Evolutionary conservation across 1,140 invertebrate species (phyloP).

Genomic region (Rhopalosiphum padi): DNA sequence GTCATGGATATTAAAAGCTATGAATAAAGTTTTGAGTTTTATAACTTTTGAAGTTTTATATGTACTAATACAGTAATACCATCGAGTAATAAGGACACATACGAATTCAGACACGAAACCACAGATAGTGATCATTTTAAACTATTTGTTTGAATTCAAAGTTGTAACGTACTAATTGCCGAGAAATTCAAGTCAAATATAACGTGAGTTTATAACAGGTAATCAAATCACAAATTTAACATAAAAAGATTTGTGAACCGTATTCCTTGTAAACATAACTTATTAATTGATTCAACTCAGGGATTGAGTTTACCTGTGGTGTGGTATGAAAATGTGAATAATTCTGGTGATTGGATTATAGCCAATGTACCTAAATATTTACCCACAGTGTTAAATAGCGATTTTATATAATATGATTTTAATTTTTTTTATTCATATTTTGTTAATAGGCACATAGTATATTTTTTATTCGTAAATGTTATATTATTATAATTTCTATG

Average conservation of each 20-base stretch:
- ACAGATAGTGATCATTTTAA: background rate
- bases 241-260: background rate
- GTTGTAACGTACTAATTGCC: background rate
- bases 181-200: background rate
- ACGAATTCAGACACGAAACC: background rate
- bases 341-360: background rate
- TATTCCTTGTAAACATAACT: background rate
- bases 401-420: background rate
- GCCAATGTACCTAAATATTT: background rate
- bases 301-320: background rate
- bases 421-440: background rate
- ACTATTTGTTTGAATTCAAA: background rate
- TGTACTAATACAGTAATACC: background rate
- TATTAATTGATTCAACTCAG: background rate
- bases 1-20: conserved; percentile 1
- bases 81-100: background rate
- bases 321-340: background rate
- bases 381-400: background rate
- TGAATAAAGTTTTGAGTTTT: background rate
- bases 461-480: background rate
- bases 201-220: background rate
- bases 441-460: background rate
- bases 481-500: background rate
- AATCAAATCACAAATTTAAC: background rate
- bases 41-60: background rate